phyloP scores from a whole-genome alignment of 35 echinoderm and acorn worm genomes.

The Heliocidaris tuberculata region DNA sequence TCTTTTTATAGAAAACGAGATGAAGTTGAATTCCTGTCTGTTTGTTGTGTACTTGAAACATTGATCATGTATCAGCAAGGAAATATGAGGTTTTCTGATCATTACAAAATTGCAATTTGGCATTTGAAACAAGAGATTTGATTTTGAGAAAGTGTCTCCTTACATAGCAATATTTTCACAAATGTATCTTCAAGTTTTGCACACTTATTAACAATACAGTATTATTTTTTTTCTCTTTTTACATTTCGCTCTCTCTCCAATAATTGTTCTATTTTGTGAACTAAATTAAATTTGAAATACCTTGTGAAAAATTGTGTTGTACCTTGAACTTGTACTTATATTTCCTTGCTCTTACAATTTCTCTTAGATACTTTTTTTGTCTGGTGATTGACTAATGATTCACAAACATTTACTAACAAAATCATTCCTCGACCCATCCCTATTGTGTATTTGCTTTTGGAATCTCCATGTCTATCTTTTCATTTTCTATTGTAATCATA shows the following conservation, averaged over 20 bases:
- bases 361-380: too few relatives aligned
- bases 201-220: not conserved
- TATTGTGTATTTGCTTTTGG: too few relatives aligned
- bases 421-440: not conserved
- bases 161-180: not conserved
- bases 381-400: too few relatives aligned
- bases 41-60: not conserved
- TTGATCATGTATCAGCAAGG: not conserved
- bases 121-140: not conserved
- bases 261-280: not conserved
- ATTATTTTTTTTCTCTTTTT: not conserved
- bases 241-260: not conserved
- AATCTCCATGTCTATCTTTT: too few relatives aligned
- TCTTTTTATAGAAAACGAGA: not conserved
- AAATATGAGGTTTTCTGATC: not conserved
- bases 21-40: not conserved
- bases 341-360: not conserved
- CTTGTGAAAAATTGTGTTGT: not conserved
- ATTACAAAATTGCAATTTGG: not conserved
- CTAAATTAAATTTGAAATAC: not conserved
- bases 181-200: not conserved
- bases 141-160: not conserved
- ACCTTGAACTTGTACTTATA: not conserved
- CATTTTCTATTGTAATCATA: too few relatives aligned
- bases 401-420: not conserved